A percentile compares a stretch with the other conserved stretches of the same genome.
Conservation (phyloP, 2,888 invertebrate genomes). For the Ashinkailepas kermadecensis region DNA sequence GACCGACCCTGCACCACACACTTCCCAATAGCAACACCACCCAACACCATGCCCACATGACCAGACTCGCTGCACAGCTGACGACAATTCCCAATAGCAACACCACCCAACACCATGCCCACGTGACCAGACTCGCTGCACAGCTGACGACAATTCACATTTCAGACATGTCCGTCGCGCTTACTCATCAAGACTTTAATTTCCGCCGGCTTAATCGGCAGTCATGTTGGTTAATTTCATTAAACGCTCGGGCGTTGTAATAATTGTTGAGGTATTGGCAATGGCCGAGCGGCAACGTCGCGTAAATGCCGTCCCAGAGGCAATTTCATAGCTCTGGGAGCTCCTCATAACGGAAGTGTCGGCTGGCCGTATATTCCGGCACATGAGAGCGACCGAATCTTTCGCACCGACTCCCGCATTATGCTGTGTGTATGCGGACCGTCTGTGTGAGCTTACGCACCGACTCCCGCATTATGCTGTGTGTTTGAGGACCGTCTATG, state of each 20-base stretch:
- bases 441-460: no score
- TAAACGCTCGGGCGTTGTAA: background rate
- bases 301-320: background rate
- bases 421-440: no score
- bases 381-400: background rate
- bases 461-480: no score
- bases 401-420: no score
- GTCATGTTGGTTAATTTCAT: conserved; percentile 17
- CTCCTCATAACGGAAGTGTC: background rate
- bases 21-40: no score
- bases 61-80: no score
- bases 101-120: no score
- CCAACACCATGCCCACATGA: no score
- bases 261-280: conserved; percentile 9
- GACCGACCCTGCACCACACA: no score
- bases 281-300: background rate
- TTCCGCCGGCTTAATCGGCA: background rate
- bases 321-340: background rate
- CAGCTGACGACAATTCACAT: background rate
- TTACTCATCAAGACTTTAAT: conserved; percentile 1
- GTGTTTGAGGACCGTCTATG: no score
- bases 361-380: background rate
- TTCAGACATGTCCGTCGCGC: background rate
- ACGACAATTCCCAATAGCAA: no score
- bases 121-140: no score